Percentiles rank a stretch among this genome's conserved stretches.
Conservation (phyloP, 1,140 invertebrate species). For the Cepaea nemoralis region DNA sequence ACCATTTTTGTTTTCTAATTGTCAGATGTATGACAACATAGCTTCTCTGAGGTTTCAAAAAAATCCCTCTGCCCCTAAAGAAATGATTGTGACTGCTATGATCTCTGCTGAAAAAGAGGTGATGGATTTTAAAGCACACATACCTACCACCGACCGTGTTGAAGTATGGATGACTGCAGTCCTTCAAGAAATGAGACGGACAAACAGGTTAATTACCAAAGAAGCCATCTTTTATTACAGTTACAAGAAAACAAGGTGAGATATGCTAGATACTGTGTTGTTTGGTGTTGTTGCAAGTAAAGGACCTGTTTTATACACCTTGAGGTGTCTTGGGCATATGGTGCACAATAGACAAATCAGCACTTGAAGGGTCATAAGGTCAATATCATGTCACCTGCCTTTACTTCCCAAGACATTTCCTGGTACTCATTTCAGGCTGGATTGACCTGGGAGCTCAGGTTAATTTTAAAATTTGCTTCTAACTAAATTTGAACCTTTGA, state of each 20-base stretch:
- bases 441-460: too few species aligned
- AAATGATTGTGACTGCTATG: constrained; percentile 80
- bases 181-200: constrained; percentile 83
- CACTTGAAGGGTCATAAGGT: too few species aligned
- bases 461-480: too few species aligned
- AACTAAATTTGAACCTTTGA: too few species aligned
- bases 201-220: constrained; percentile 87
- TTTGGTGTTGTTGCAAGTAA: too few species aligned
- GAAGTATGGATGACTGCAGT: constrained; percentile 90
- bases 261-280: too few species aligned
- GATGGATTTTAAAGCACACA: constrained; percentile 81
- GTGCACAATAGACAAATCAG: too few species aligned
- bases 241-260: constrained; percentile 71
- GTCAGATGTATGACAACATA: constrained; percentile 88
- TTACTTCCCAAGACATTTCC: too few species aligned
- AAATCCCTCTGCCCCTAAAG: constrained; percentile 61
- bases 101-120: constrained; percentile 87
- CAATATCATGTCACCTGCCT: too few species aligned
- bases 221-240: constrained; percentile 88
- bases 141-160: constrained; percentile 78
- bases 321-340: too few species aligned
- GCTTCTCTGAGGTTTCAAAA: constrained; percentile 75
- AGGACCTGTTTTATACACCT: too few species aligned
- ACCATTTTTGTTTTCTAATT: background rate
- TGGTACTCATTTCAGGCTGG: too few species aligned